Evolutionary conservation across 92 coral and sea anemone genomes (phyloP).

Genomic region (Phenganax stokvisi): DNA sequence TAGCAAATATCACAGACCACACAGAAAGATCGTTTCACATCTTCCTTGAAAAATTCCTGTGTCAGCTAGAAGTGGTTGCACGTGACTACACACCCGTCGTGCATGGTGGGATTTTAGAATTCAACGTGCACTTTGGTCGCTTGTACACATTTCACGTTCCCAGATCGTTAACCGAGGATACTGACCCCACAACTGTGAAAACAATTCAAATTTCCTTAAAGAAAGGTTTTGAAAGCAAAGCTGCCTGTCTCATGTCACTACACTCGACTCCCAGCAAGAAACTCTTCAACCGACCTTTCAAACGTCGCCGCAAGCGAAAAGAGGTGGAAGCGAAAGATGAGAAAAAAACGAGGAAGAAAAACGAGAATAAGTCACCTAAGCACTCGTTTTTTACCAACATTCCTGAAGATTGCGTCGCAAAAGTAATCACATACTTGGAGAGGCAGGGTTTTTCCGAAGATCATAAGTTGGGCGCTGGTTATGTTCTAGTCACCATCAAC

Average conservation of each 20-base stretch:
- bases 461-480: not conserved
- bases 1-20: conserved; percentile 22
- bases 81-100: conserved; percentile 67
- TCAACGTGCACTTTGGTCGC: conserved; percentile 83
- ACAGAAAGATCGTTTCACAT: conserved; percentile 55
- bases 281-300: conserved; percentile 22
- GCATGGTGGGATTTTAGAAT: conserved; percentile 71
- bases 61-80: conserved; percentile 66
- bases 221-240: conserved; percentile 39
- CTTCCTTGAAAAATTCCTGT: conserved; percentile 66
- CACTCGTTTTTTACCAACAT: conserved; percentile 33
- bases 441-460: conserved; percentile 28
- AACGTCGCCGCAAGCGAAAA: conserved; percentile 10
- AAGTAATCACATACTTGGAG: conserved; percentile 12
- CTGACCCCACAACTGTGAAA: conserved; percentile 71
- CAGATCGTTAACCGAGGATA: conserved; percentile 85
- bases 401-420: conserved; percentile 24
- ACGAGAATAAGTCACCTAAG: conserved; percentile 31
- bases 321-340: conserved; percentile 1
- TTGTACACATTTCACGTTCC: conserved; percentile 82
- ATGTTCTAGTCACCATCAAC: conserved; percentile 33
- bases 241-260: conserved; percentile 34
- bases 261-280: conserved; percentile 23
- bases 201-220: conserved; percentile 55
- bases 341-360: conserved; percentile 7